phyloP scores from a whole-genome alignment of 2,113 vertebrate genomes.

The Illadopsis cleaveri region DNA sequence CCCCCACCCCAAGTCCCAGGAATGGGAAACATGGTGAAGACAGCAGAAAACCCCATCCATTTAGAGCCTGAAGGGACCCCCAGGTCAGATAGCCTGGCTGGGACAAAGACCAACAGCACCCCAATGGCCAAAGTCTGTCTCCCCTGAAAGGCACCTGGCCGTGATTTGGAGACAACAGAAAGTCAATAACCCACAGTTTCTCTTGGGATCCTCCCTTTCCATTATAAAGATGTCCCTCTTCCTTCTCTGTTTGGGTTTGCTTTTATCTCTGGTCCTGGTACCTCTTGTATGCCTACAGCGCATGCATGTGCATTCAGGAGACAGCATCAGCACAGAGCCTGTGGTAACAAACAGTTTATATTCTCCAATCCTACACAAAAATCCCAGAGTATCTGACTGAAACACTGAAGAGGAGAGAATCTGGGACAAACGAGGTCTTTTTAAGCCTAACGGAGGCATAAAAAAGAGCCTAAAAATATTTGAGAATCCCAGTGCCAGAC shows the following conservation, averaged over 20 bases:
- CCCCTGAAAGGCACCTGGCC: not conserved
- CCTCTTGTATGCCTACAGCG: not conserved
- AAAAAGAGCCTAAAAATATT: not conserved
- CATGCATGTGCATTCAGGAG: not conserved
- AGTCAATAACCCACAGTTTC: not conserved
- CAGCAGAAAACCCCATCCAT: not conserved
- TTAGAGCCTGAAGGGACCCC: not conserved
- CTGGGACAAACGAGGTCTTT: not conserved
- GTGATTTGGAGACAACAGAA: not conserved
- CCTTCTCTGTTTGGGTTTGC: not conserved
- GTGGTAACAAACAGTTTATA: not conserved
- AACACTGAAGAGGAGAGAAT: not conserved
- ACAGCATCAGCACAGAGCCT: not conserved
- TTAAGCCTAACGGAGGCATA: not conserved
- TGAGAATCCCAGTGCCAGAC: not conserved
- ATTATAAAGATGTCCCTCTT: not conserved
- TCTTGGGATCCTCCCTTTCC: not conserved
- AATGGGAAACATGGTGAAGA: not conserved
- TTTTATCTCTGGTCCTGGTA: not conserved
- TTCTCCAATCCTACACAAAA: not conserved
- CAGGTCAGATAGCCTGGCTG: not conserved
- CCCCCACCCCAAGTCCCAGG: not conserved
- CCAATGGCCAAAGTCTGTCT: not conserved
- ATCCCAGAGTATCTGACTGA: not conserved
- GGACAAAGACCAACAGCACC: not conserved